Percentiles rank a stretch among this genome's conserved stretches.
phyloP scores from a whole-genome alignment of 2,113 vertebrate species.

The Mobula birostris region DNA sequence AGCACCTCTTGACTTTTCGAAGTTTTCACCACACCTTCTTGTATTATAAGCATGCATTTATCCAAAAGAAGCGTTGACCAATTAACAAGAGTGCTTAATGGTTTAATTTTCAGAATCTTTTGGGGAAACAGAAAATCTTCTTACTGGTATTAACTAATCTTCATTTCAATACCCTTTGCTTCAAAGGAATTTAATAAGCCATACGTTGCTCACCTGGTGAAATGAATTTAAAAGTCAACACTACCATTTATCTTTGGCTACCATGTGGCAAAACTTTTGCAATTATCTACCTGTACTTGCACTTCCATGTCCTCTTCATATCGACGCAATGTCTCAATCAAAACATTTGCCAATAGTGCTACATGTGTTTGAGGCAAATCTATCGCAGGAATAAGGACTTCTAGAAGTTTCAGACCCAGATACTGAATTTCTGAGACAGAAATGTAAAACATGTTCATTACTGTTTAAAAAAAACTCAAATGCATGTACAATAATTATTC shows the following conservation, averaged over 20 bases:
- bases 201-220: too few relatives aligned
- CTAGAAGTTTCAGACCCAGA: constrained; percentile 74
- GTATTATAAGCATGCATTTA: not conserved
- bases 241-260: not conserved
- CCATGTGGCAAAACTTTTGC: not conserved
- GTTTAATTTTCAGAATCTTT: not conserved
- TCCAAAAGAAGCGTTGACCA: not conserved
- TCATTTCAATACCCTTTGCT: not conserved
- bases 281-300: constrained; percentile 63
- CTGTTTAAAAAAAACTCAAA: not conserved
- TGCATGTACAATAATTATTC: not conserved
- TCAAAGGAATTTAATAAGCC: not conserved
- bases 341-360: constrained; percentile 70
- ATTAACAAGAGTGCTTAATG: not conserved
- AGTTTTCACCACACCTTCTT: not conserved
- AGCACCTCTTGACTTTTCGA: not conserved
- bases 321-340: constrained; percentile 65
- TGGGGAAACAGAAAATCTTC: not conserved
- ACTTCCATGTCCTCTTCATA: constrained; percentile 68
- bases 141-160: not conserved
- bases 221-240: not conserved
- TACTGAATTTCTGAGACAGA: constrained; percentile 74
- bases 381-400: constrained; percentile 70
- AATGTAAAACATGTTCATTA: not conserved
- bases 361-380: constrained; percentile 70